Percentiles rank a stretch among this genome's conserved stretches.
Evolutionary conservation across 2,888 invertebrate genomes (phyloP).

Genomic region (Orchesellides sinensis): DNA sequence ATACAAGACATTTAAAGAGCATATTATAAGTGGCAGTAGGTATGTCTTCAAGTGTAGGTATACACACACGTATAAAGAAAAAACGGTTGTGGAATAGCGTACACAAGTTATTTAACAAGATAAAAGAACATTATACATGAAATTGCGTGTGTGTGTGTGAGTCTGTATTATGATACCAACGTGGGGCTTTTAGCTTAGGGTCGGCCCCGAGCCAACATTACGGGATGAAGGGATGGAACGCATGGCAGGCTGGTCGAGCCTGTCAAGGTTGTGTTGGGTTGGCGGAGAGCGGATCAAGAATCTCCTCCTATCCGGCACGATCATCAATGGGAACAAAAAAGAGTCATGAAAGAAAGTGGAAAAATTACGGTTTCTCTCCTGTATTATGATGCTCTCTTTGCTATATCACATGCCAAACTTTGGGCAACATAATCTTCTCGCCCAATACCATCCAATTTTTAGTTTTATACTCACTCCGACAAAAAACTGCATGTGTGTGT

Average conservation of each 20-base stretch:
- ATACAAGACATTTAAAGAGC: slow-evolving; percentile 4
- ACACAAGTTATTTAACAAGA: neutral
- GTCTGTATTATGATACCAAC: neutral
- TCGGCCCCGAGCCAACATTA: slow-evolving; percentile 66
- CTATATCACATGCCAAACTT: slow-evolving; percentile 71
- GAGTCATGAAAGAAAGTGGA: slow-evolving; percentile 70
- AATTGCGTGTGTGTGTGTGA: slow-evolving; percentile 5
- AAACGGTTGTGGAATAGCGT: slow-evolving; percentile 2
- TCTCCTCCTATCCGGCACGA: slow-evolving; percentile 75
- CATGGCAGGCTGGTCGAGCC: slow-evolving; percentile 73
- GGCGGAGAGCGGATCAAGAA: slow-evolving; percentile 74
- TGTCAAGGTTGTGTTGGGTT: slow-evolving; percentile 73
- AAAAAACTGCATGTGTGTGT: neutral
- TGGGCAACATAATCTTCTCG: slow-evolving; percentile 67
- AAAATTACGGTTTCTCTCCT: slow-evolving; percentile 71
- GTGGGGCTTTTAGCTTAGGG: slow-evolving; percentile 58
- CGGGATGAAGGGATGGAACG: slow-evolving; percentile 68
- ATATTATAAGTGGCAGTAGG: neutral
- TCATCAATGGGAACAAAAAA: slow-evolving; percentile 75
- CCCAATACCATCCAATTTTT: slow-evolving; percentile 59
- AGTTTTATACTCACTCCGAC: slow-evolving; percentile 2
- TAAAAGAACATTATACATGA: slow-evolving; percentile 19
- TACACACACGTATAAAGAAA: no score
- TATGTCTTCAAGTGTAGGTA: neutral
- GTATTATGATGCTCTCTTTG: slow-evolving; percentile 15